Evolutionary conservation across 2,113 vertebrate species (phyloP).

Genomic region (Poeciliopsis retropinna): DNA sequence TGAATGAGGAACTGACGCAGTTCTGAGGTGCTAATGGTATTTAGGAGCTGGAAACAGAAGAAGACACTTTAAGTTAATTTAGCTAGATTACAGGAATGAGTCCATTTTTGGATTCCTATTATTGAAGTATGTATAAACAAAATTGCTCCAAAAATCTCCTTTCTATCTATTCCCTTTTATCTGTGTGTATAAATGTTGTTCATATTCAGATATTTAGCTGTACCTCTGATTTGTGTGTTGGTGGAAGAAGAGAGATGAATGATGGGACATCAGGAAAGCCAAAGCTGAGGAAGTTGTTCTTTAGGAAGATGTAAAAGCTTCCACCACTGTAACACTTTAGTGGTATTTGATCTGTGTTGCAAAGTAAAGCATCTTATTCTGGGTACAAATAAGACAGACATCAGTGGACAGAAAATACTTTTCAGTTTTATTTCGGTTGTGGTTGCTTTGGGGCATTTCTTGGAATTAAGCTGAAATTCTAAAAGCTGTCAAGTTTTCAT

Average conservation of each 20-base stretch:
- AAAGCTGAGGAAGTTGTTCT: constrained; percentile 61
- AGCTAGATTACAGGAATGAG: too few species aligned
- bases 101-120: too few species aligned
- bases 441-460: too few species aligned
- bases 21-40: too few species aligned
- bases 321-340: constrained; percentile 60
- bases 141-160: background rate
- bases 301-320: constrained; percentile 67
- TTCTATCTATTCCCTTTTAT: background rate
- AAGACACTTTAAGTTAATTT: too few species aligned
- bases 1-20: constrained; percentile 49
- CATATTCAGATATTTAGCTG: background rate
- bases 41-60: too few species aligned
- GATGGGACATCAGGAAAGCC: constrained; percentile 62
- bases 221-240: constrained; percentile 48
- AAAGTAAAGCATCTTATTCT: constrained; percentile 2
- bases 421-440: too few species aligned
- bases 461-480: too few species aligned
- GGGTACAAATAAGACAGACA: background rate
- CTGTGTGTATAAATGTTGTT: background rate
- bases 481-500: too few species aligned
- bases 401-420: too few species aligned
- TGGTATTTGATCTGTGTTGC: constrained; percentile 35
- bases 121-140: too few species aligned
- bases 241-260: constrained; percentile 58